Conservation (phyloP, 2,797 vertebrate species). For the Telmatherina bonti region DNA sequence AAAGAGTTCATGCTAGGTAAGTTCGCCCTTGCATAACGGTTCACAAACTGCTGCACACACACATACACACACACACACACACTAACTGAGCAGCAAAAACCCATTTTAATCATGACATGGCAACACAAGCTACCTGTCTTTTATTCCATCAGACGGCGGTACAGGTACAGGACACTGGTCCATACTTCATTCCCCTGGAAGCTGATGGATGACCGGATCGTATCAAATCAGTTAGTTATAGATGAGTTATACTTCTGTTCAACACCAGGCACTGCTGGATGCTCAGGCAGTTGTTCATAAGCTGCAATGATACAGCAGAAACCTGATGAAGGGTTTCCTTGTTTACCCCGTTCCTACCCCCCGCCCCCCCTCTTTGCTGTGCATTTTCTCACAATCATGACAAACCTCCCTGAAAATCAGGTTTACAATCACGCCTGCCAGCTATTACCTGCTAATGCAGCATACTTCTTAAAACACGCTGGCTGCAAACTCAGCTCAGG, state of each 20-base stretch:
- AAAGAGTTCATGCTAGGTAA: constrained; percentile 82
- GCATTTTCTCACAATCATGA: neutral
- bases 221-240: constrained; percentile 18
- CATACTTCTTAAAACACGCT: neutral
- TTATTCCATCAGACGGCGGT: no score
- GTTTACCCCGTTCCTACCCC: no score
- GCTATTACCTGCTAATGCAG: neutral
- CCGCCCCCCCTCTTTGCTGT: neutral
- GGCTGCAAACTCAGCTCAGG: neutral
- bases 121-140: no score
- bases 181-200: neutral
- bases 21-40: constrained; percentile 70
- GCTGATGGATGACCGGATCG: constrained; percentile 28
- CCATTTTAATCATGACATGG: constrained; percentile 44
- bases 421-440: neutral
- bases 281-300: neutral
- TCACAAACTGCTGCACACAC: constrained; percentile 45
- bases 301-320: neutral
- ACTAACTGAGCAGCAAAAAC: constrained; percentile 45
- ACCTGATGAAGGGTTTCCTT: no score
- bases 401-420: neutral
- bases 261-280: no score
- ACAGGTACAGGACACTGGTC: neutral
- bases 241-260: no score
- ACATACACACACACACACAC: constrained; percentile 45